Conservation (phyloP, 2,888 invertebrate genomes). For the Temnothorax rugatulus region DNA sequence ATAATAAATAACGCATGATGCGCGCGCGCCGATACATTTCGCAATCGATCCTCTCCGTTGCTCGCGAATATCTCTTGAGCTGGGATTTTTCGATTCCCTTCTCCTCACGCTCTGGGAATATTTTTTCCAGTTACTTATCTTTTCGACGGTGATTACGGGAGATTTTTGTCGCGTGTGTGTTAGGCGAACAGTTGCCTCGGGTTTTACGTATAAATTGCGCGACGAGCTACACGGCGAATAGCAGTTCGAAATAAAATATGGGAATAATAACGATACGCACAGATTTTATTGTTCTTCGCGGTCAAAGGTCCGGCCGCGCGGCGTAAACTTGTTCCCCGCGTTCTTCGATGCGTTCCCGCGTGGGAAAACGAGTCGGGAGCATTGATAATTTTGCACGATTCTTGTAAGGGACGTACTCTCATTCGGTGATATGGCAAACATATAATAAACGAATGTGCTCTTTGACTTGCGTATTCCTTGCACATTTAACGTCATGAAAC, state of each 20-base stretch:
- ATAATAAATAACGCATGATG: slow-evolving; percentile 42
- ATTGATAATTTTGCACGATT: slow-evolving; percentile 41
- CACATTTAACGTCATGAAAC: not conserved
- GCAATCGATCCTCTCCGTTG: slow-evolving; percentile 54
- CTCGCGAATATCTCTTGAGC: not conserved
- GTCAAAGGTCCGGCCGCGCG: slow-evolving; percentile 69
- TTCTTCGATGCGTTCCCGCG: slow-evolving; percentile 25
- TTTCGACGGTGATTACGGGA: slow-evolving; percentile 4
- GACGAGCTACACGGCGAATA: slow-evolving; percentile 60
- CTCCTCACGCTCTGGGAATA: slow-evolving; percentile 13
- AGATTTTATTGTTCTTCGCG: slow-evolving; percentile 71
- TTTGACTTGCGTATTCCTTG: not conserved
- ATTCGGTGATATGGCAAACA: not conserved
- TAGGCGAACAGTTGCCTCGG: slow-evolving; percentile 25
- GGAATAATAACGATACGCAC: slow-evolving; percentile 68
- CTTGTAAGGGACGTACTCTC: slow-evolving; percentile 4
- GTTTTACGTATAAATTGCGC: slow-evolving; percentile 67
- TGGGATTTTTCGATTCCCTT: slow-evolving; percentile 10
- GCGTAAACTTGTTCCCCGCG: slow-evolving; percentile 61
- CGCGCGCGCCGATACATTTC: slow-evolving; percentile 47
- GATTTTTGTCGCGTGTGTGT: slow-evolving; percentile 50
- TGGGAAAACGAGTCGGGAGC: slow-evolving; percentile 51
- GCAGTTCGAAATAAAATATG: slow-evolving; percentile 58
- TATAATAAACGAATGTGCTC: not conserved
- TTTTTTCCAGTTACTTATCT: slow-evolving; percentile 48